Percentiles rank a stretch among this genome's conserved stretches.
These are phyloP conservation scores for Harpalus rufipes DNA, from an alignment of 2,888 invertebrate genomes.

Conservation along the genomic window DNA sequence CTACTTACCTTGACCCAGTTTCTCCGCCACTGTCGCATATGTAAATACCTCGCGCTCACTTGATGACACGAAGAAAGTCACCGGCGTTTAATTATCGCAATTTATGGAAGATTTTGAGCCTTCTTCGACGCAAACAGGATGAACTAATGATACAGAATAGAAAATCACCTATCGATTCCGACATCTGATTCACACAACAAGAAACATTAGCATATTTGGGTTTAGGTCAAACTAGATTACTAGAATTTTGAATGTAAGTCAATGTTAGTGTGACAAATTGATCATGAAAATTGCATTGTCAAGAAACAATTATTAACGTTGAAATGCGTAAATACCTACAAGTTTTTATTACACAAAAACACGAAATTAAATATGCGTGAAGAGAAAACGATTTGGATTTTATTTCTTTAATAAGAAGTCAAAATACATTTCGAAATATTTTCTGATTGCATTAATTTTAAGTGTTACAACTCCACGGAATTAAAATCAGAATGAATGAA, in stretches of 20 bases:
- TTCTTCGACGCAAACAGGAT: slow-evolving; percentile 7
- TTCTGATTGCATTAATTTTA: too few relatives aligned
- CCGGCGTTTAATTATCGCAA: slow-evolving; percentile 37
- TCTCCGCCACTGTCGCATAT: slow-evolving; percentile 36
- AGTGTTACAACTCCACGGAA: too few relatives aligned
- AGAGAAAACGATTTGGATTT: too few relatives aligned
- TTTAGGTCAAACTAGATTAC: slow-evolving; percentile 36
- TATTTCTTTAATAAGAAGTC: too few relatives aligned
- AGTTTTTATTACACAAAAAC: background rate
- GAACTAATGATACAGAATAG: slow-evolving; percentile 17
- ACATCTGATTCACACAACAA: background rate
- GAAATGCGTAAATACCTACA: background rate
- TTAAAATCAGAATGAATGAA: too few relatives aligned
- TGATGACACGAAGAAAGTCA: slow-evolving; percentile 49
- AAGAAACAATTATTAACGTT: slow-evolving; percentile 3
- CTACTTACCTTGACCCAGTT: slow-evolving; percentile 63
- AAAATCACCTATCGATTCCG: background rate
- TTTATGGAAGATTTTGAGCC: slow-evolving; percentile 49
- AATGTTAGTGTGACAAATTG: slow-evolving; percentile 30
- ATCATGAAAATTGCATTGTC: background rate
- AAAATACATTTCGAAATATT: too few relatives aligned
- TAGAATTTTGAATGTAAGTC: slow-evolving; percentile 33
- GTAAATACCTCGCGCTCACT: slow-evolving; percentile 23
- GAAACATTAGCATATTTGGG: slow-evolving; percentile 32
- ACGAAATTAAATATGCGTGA: background rate